phyloP scores from a whole-genome alignment of 2,797 vertebrate species.

The Poecilia wingei region DNA sequence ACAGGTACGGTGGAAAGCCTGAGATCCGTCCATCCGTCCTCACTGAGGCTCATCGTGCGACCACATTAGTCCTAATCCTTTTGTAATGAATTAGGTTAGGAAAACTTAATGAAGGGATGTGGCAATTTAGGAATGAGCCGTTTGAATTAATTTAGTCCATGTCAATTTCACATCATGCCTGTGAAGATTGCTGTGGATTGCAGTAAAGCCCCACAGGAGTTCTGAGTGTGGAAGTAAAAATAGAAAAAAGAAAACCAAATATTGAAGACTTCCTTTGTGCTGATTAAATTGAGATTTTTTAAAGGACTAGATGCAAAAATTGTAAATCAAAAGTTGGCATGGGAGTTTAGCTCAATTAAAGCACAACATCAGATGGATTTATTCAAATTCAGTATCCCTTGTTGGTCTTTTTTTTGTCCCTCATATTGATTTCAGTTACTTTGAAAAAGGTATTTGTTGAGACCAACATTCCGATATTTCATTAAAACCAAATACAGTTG shows the following conservation, averaged over 20 bases:
- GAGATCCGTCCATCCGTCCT: neutral
- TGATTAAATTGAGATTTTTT: neutral
- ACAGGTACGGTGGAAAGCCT: conserved; percentile 68
- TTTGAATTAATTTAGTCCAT: conserved; percentile 2
- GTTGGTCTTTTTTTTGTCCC: neutral
- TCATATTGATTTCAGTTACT: neutral
- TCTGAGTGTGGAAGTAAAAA: neutral
- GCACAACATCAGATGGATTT: neutral
- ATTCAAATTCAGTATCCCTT: neutral
- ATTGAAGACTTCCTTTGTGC: neutral
- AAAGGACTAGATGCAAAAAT: neutral
- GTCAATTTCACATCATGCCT: conserved; percentile 3
- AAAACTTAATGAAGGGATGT: conserved; percentile 17
- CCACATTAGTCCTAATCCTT: neutral
- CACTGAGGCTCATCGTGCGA: conserved; percentile 1
- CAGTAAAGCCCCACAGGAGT: neutral
- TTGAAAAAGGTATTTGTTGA: neutral
- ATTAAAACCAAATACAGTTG: neutral
- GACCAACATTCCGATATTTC: neutral
- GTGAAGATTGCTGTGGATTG: neutral
- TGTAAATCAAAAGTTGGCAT: neutral
- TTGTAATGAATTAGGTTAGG: conserved; percentile 15
- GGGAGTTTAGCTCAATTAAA: neutral
- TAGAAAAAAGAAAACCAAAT: neutral
- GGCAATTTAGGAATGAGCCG: neutral